Percentiles rank a stretch among this genome's conserved stretches.
These are phyloP conservation scores for Corythornis vintsioides DNA, from an alignment of 2,113 vertebrate genomes.

Conservation along the genomic window DNA sequence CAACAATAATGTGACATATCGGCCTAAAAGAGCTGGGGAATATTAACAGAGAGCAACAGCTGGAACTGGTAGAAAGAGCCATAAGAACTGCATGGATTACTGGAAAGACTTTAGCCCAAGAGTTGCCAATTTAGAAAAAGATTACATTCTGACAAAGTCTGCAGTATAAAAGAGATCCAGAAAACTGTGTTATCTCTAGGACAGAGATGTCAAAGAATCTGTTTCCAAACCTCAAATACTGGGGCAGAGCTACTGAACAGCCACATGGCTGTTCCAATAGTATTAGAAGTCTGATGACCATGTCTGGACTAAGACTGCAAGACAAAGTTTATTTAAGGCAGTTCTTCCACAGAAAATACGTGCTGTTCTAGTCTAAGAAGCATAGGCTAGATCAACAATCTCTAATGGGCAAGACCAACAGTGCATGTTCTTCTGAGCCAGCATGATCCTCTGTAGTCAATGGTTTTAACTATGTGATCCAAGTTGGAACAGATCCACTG, in stretches of 20 bases:
- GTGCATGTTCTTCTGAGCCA: neutral
- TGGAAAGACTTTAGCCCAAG: neutral
- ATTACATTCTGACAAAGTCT: neutral
- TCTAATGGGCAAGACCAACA: neutral
- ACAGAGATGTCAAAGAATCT: neutral
- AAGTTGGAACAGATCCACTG: neutral
- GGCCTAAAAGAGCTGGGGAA: neutral
- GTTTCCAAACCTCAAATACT: neutral
- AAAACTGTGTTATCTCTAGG: neutral
- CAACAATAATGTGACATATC: neutral
- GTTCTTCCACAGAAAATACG: neutral
- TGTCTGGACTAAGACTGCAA: neutral
- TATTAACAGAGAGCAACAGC: neutral
- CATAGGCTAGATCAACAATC: neutral
- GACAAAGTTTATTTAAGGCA: neutral
- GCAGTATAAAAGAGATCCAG: neutral
- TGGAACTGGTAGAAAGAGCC: neutral
- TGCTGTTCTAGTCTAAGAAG: neutral
- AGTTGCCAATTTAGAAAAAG: neutral
- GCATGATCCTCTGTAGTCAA: neutral
- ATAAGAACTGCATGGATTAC: fast-evolving
- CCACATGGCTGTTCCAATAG: neutral
- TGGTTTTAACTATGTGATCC: neutral
- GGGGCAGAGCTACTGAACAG: neutral
- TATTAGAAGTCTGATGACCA: neutral